These are phyloP conservation scores for Xanthorhoe spadicearia DNA, from an alignment of 2,888 invertebrate genomes.

Conservation along the genomic window DNA sequence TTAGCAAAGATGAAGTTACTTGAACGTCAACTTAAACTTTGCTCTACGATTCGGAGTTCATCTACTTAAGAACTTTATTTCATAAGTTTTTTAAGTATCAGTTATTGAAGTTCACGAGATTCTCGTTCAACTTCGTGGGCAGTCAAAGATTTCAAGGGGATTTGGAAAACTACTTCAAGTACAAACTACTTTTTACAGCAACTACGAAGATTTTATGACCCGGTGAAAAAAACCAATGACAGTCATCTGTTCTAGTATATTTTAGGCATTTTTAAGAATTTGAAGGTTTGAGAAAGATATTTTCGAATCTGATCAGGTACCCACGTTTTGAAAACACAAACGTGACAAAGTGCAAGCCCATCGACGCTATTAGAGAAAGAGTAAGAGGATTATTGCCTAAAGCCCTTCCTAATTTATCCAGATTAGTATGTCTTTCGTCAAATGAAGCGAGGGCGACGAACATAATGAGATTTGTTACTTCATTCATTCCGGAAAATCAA, in stretches of 20 bases:
- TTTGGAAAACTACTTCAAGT: constrained; percentile 20
- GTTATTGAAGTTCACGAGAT: constrained; percentile 29
- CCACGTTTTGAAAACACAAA: too few species aligned
- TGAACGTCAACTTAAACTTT: constrained; percentile 16
- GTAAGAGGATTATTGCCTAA: constrained; percentile 1
- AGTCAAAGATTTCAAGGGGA: constrained; percentile 30
- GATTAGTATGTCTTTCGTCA: constrained; percentile 15
- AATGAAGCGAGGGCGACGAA: constrained; percentile 3
- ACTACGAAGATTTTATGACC: neutral
- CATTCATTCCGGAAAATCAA: constrained; percentile 18
- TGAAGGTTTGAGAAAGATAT: too few species aligned
- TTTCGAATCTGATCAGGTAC: too few species aligned
- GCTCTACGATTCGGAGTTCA: constrained; percentile 16
- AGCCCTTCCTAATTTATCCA: constrained; percentile 10
- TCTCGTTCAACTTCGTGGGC: constrained; percentile 25
- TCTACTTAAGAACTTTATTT: constrained; percentile 25
- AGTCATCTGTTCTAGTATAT: too few species aligned
- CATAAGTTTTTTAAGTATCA: constrained; percentile 31
- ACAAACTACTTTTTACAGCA: neutral
- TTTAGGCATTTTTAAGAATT: too few species aligned
- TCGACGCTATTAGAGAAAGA: neutral
- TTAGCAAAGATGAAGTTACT: constrained; percentile 4
- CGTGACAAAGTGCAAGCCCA: too few species aligned
- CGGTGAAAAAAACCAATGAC: neutral
- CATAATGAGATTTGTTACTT: constrained; percentile 16